Evolutionary conservation across 2,113 vertebrate genomes (phyloP).

Genomic region (Marmota flaviventris): DNA sequence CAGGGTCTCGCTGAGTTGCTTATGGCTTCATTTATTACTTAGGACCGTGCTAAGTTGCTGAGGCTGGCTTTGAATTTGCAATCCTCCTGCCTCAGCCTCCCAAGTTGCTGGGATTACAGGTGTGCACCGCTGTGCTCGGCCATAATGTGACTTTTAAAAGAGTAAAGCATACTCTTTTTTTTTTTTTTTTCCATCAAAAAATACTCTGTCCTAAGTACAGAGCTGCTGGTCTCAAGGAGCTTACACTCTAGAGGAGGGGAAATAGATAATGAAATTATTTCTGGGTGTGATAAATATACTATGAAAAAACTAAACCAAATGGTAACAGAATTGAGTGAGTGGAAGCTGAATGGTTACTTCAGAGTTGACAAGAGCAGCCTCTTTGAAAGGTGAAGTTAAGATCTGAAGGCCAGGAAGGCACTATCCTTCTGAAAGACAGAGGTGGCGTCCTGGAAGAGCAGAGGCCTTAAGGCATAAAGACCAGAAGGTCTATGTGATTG

Average conservation of each 20-base stretch:
- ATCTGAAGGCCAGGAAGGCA: slow-evolving; percentile 10
- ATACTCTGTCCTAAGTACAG: neutral
- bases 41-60: too few species aligned
- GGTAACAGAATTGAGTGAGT: neutral
- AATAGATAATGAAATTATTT: slow-evolving; percentile 2
- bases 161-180: neutral
- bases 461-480: slow-evolving; percentile 3
- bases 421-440: neutral
- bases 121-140: too few species aligned
- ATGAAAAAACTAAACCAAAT: slow-evolving; percentile 19
- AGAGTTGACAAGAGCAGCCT: neutral
- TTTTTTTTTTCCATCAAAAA: slow-evolving; percentile 8
- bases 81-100: too few species aligned
- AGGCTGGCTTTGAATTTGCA: too few species aligned
- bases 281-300: neutral
- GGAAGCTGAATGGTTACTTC: neutral
- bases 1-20: too few species aligned
- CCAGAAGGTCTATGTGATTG: neutral
- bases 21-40: too few species aligned
- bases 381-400: neutral
- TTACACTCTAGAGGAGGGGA: neutral
- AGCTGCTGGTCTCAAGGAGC: neutral
- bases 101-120: too few species aligned
- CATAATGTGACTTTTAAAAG: slow-evolving; percentile 25
- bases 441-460: neutral